These are phyloP conservation scores for Vannuccia rotundouncinata DNA, from an alignment of 2,888 invertebrate species.

Conservation along the genomic window DNA sequence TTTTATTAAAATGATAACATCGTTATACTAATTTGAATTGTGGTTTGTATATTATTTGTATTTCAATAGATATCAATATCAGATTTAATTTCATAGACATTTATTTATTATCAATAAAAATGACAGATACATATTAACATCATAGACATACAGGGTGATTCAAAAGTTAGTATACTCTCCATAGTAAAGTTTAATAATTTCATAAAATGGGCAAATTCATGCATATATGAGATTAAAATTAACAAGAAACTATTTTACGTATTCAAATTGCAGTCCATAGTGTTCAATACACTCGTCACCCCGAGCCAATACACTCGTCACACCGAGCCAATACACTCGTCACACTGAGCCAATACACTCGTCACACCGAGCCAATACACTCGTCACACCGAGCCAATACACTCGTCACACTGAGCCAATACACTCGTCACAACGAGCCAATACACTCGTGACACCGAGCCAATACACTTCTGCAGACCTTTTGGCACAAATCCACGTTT, in stretches of 20 bases:
- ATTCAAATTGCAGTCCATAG: slow-evolving; percentile 18
- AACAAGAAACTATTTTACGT: slow-evolving; percentile 9
- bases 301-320: not conserved
- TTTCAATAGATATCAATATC: too few relatives aligned
- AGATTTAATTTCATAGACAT: too few relatives aligned
- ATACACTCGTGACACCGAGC: slow-evolving; percentile 10
- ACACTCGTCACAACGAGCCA: too few relatives aligned
- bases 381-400: not conserved
- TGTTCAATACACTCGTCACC: slow-evolving; percentile 23
- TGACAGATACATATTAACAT: too few relatives aligned
- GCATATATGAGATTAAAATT: not conserved
- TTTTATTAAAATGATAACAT: too few relatives aligned
- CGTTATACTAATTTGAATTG: too few relatives aligned
- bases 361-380: slow-evolving; percentile 1
- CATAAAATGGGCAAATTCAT: slow-evolving; percentile 6
- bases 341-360: slow-evolving; percentile 7
- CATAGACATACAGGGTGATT: not conserved
- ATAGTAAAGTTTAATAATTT: not conserved
- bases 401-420: slow-evolving; percentile 3
- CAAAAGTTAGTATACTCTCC: slow-evolving; percentile 20
- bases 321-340: not conserved
- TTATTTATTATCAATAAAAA: too few relatives aligned
- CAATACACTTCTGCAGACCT: slow-evolving; percentile 23
- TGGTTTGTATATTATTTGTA: too few relatives aligned
- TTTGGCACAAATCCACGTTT: slow-evolving; percentile 16